These are phyloP conservation scores for Zosterops hypoxanthus DNA, from an alignment of 2,113 vertebrate species.

Conservation along the genomic window DNA sequence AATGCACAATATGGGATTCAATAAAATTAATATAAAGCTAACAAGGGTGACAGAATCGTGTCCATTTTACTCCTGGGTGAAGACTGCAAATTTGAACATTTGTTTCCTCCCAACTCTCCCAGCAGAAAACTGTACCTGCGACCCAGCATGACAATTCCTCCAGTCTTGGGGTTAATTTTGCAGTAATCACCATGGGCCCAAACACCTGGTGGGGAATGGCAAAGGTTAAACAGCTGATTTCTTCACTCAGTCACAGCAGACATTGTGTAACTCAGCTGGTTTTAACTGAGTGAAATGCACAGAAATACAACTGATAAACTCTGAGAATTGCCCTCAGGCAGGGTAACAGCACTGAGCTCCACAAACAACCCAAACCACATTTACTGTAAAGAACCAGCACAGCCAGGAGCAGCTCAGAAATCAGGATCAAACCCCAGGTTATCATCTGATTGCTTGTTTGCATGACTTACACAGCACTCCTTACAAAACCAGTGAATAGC, in stretches of 20 bases:
- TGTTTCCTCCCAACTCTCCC: neutral
- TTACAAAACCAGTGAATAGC: neutral
- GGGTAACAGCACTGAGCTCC: neutral
- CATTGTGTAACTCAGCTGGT: neutral
- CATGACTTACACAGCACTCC: neutral
- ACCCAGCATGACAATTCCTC: constrained; percentile 93
- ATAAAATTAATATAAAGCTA: neutral
- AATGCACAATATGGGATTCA: neutral
- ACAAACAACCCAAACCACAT: neutral
- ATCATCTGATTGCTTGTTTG: neutral
- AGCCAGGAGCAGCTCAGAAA: neutral
- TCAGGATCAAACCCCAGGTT: neutral
- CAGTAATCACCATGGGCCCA: constrained; percentile 98
- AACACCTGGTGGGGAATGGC: constrained; percentile 74
- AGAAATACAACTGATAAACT: fast-evolving
- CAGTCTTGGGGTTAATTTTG: constrained; percentile 92
- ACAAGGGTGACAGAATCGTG: neutral
- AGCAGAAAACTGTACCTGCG: constrained; percentile 80
- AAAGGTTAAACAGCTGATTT: neutral
- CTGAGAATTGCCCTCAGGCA: neutral
- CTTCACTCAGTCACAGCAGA: neutral
- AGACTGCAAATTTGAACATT: neutral
- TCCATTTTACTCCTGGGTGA: neutral
- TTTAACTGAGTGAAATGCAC: neutral
- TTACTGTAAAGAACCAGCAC: neutral